Conservation (phyloP, 1,140 invertebrate species). For the Drosophila subpulchrella region DNA sequence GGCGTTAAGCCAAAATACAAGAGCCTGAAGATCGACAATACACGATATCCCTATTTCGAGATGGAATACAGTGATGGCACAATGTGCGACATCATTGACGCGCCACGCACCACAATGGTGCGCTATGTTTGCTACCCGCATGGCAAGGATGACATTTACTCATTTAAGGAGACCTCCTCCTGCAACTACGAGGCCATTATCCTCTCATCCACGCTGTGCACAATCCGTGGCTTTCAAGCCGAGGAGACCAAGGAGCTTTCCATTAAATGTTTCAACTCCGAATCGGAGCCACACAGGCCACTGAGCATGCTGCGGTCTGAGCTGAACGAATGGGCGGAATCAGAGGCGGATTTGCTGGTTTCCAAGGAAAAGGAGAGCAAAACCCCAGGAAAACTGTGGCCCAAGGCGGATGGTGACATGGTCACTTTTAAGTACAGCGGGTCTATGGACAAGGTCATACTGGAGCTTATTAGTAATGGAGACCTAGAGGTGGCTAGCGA, state of each 20-base stretch:
- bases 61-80: constrained; percentile 93
- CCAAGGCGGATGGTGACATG: constrained; percentile 57
- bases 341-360: constrained; percentile 66
- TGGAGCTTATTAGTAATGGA: constrained; percentile 57
- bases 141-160: constrained; percentile 96
- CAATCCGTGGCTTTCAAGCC: constrained; percentile 95
- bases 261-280: constrained; percentile 92
- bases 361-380: constrained; percentile 69
- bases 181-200: constrained; percentile 97
- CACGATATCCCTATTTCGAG: constrained; percentile 93
- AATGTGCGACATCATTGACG: constrained; percentile 94
- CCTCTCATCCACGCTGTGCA: constrained; percentile 93
- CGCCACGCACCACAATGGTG: constrained; percentile 92
- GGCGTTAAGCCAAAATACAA: constrained; percentile 85
- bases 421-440: constrained; percentile 60
- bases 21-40: constrained; percentile 93
- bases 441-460: constrained; percentile 70
- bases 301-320: constrained; percentile 89
- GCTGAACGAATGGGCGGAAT: constrained; percentile 87
- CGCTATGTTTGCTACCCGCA: constrained; percentile 93
- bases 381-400: constrained; percentile 36
- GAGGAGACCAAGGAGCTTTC: constrained; percentile 91
- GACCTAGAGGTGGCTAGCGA: constrained; percentile 55
- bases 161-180: constrained; percentile 95
- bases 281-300: constrained; percentile 90